These are phyloP conservation scores for Barbus barbus DNA, from an alignment of 2,113 vertebrate species.

Conservation along the genomic window DNA sequence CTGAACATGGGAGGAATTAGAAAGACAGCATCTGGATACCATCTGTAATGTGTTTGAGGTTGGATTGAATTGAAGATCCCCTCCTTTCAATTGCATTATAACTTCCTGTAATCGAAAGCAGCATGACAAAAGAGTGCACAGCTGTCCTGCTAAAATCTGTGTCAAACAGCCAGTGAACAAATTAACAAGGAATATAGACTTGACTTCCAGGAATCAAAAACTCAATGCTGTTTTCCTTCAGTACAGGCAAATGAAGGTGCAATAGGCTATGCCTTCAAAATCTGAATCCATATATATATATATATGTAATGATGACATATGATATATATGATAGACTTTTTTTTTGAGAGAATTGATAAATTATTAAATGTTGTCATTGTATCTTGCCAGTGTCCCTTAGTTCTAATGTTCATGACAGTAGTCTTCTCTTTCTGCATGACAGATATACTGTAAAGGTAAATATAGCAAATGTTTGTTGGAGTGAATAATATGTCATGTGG, in stretches of 20 bases:
- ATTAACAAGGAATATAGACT: not conserved
- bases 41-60: too few species aligned
- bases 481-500: not conserved
- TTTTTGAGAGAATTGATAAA: not conserved
- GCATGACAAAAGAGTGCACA: not conserved
- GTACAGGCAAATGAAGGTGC: too few species aligned
- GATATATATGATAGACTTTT: too few species aligned
- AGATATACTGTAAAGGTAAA: not conserved
- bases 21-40: slow-evolving; percentile 50
- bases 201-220: not conserved
- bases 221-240: not conserved
- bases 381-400: not conserved
- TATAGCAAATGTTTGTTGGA: not conserved
- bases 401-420: not conserved
- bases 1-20: not conserved
- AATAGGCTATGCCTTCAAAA: too few species aligned
- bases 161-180: not conserved
- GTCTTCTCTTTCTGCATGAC: not conserved
- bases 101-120: slow-evolving; percentile 44
- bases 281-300: too few species aligned
- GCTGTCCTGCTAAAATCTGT: not conserved
- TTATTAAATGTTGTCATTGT: not conserved
- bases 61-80: slow-evolving; percentile 28
- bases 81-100: slow-evolving; percentile 15
- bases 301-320: too few species aligned